Evolutionary conservation across 2,888 invertebrate genomes (phyloP), one percentile per base, ranked within the genome.

Genomic region (Diplazon laetatorius): DNA sequence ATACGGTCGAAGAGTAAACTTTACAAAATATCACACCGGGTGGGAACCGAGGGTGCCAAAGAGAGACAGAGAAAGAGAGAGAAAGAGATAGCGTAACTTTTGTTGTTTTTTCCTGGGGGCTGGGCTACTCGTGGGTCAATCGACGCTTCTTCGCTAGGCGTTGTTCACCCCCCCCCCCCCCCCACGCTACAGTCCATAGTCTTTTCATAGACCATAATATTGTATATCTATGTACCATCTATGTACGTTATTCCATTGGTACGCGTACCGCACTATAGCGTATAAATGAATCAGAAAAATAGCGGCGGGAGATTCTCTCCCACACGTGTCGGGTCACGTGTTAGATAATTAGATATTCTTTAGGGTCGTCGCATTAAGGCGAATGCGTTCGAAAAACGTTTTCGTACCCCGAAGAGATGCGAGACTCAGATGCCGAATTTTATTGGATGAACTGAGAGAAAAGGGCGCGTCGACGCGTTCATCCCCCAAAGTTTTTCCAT

Each of bases 281-380:
- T 55, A 68, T 85, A 88, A 88, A 88, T 87, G 90, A 89, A 90
- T 89, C 89, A 87, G 87, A 89, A 90, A n/a, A 89, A 88, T 87
- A 88, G 82, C 84, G 86, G 86, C 87, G 87, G 88, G 88, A 86
- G 88, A 88, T 89, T 73, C 57, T 89, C 88, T 86, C n/a, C n/a
- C 87, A 87, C 91, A 90, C 91, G 91, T 90, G 91, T 79, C 89
- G 52, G 76, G 90, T 85, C 91, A 89, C 91, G 91, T 90, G 91
- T 84, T 86, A 75, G 87, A 90, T 91, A 91, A 91, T 91, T 91
- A 91, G 91, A 91, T 90, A 90, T 90, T 90, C 89, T 88, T 90
- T 88, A 89, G 88, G 71, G 82, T 73, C 42, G 59, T 76, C 68
- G 76, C 82, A 80, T 81, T 82, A 80, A 6, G 82, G 73, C 52